Evolutionary conservation across 2,888 invertebrate genomes (phyloP).

Genomic region (Cryptosula pallasiana): DNA sequence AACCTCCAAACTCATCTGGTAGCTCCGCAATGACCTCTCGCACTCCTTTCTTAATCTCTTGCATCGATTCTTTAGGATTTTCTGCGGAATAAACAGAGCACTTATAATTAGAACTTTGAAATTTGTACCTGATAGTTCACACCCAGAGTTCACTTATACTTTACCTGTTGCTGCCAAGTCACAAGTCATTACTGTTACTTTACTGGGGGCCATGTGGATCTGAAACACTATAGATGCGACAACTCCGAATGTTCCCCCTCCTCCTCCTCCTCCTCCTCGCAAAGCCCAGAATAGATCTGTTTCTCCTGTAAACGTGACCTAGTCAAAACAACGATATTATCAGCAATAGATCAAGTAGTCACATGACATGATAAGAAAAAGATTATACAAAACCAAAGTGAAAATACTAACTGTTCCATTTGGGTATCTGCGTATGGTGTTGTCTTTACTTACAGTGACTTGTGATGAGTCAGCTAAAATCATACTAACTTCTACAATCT

Average conservation of each 20-base stretch:
- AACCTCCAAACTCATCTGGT: constrained; percentile 7
- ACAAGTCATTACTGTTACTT: background rate
- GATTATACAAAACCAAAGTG: too few species aligned
- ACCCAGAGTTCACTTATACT: too few species aligned
- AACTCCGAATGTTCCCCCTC: constrained; percentile 32
- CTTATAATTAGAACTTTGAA: too few species aligned
- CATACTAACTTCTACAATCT: constrained; percentile 30
- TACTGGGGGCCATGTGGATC: constrained; percentile 28
- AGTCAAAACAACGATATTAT: constrained; percentile 24
- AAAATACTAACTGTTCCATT: background rate
- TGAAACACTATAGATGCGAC: constrained; percentile 30
- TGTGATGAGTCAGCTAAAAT: constrained; percentile 28
- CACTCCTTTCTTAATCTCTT: background rate
- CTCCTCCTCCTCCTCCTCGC: constrained; percentile 32
- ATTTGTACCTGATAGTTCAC: too few species aligned
- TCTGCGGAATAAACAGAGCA: too few species aligned
- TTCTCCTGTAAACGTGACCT: constrained; percentile 19
- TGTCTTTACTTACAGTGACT: constrained; percentile 21
- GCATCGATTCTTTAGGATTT: too few species aligned
- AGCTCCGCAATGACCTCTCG: background rate
- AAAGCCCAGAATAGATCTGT: constrained; percentile 33
- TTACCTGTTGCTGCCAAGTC: background rate
- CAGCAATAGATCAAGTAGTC: too few species aligned
- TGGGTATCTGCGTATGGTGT: background rate
- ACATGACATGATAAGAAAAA: too few species aligned